Evolutionary conservation across 1,140 invertebrate species (phyloP).

Genomic region (Catajapyx aquilonaris): DNA sequence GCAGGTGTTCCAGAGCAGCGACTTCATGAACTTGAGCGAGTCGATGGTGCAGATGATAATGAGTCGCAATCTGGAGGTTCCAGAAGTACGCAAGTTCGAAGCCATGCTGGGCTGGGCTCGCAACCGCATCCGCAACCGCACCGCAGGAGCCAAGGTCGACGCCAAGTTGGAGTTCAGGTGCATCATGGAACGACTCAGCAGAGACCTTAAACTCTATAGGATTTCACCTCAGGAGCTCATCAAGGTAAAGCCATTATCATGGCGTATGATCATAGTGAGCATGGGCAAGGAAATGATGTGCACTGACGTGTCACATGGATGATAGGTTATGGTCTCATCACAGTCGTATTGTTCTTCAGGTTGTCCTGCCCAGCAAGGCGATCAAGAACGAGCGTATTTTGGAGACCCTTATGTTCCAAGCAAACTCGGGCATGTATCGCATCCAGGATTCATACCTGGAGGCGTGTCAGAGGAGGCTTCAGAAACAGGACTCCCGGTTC

Average conservation of each 20-base stretch:
- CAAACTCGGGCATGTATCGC: slow-evolving; percentile 76
- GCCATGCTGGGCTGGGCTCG: slow-evolving; percentile 78
- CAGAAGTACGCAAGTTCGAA: slow-evolving; percentile 82
- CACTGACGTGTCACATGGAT: not conserved
- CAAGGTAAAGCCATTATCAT: too few relatives aligned
- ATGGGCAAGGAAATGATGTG: not conserved
- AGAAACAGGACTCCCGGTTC: slow-evolving; percentile 66
- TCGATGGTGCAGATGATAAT: slow-evolving; percentile 91
- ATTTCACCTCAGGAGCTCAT: slow-evolving; percentile 84
- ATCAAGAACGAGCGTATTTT: slow-evolving; percentile 82
- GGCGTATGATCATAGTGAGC: not conserved
- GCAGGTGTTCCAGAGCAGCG: slow-evolving; percentile 55
- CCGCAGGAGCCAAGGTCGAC: slow-evolving; percentile 51
- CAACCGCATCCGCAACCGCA: slow-evolving; percentile 48
- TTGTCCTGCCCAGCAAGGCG: slow-evolving; percentile 76
- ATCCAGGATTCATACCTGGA: slow-evolving; percentile 72
- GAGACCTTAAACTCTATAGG: slow-evolving; percentile 70
- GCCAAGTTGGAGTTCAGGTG: slow-evolving; percentile 74
- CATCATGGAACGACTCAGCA: slow-evolving; percentile 71
- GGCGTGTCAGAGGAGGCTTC: slow-evolving; percentile 61
- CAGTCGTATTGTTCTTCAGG: slow-evolving; percentile 36
- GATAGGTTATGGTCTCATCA: not conserved
- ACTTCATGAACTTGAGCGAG: slow-evolving; percentile 71
- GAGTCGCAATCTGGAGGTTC: slow-evolving; percentile 60
- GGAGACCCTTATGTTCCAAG: slow-evolving; percentile 81